Base-by-base conservation (phyloP, 2,113 vertebrate species). In the Xiphorhynchus elegans region DNA sequence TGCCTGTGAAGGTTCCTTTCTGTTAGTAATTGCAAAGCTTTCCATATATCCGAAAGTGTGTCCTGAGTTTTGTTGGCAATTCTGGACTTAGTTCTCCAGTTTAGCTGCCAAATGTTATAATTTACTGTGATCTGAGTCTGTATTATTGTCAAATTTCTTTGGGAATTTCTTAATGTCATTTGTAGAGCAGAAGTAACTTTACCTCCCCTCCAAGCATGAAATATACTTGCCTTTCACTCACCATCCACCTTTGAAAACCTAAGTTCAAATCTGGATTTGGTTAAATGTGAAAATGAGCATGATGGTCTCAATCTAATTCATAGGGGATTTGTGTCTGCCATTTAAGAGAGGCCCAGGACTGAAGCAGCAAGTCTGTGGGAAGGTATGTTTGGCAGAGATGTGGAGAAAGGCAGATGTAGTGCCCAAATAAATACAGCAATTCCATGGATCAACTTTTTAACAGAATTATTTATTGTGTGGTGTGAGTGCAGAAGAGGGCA, bases 241-340 rank as follows among this genome's bases (percentile, higher is more conserved):
- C 74, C 40, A 37, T 92, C 74, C 63, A 94, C 92, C 72, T 94
- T 87, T 68, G 26, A 78, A 96, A 95, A 84, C 31, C 7, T 46
- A 42, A 84, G 23, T 96, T 96, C 35, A 77, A 95, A 95, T 97
- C 95, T 97, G 93, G 82, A 94, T 96, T 97, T 95, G 70, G 93
- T 98, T 98, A 95, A 76, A 96, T 8, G 63, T 85, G 75, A 95
- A 97, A 96, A 93, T 79, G 33, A 94, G 50, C 40, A 49, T 90
- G 86, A 79, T 78, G 68, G 92, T 73, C 67, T 95, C 72, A 84
- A 7, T 74, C 46, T 92, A 81, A 59, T 78, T 88, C 94, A 84
- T 84, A 62, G 52, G 52, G 90, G 59, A 87, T 89, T 91, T 84
- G 93, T 79, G 66, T 93, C 70, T 90, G 47, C 79, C 83, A 58